These are phyloP conservation scores for Orthonevra nobilis DNA, from an alignment of 2,888 invertebrate genomes.

Conservation along the genomic window DNA sequence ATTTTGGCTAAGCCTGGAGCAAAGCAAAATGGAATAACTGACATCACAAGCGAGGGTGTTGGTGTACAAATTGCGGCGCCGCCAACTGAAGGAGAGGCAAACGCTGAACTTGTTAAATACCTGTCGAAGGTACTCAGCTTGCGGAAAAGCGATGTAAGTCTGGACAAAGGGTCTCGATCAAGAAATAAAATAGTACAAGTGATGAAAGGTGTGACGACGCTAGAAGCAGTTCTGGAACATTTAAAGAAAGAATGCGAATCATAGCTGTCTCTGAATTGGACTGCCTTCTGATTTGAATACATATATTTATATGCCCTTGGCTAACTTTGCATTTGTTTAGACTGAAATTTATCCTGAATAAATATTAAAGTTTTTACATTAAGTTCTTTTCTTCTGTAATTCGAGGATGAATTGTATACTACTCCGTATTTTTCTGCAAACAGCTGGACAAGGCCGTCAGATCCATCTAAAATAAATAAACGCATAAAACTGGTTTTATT, in stretches of 20 bases:
- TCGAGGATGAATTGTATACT: no score
- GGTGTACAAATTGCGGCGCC: slow-evolving; percentile 90
- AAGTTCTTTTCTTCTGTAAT: no score
- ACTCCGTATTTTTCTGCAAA: neutral
- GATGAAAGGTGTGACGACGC: slow-evolving; percentile 79
- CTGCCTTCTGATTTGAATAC: neutral
- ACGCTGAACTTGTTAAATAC: slow-evolving; percentile 87
- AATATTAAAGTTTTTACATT: neutral
- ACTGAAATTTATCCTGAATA: slow-evolving; percentile 6
- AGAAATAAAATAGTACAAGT: slow-evolving; percentile 82
- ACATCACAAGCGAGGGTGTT: slow-evolving; percentile 84
- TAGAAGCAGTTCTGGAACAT: slow-evolving; percentile 80
- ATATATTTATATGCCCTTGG: no score
- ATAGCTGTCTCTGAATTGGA: neutral
- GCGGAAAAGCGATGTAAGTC: slow-evolving; percentile 85
- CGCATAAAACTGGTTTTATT: no score
- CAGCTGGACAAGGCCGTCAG: no score
- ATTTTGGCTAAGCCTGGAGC: slow-evolving; percentile 89
- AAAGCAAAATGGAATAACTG: slow-evolving; percentile 85
- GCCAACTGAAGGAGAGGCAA: slow-evolving; percentile 91
- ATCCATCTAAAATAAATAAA: no score
- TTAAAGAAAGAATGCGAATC: slow-evolving; percentile 76
- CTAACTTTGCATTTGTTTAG: neutral
- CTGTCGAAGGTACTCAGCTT: slow-evolving; percentile 85
- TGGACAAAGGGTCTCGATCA: slow-evolving; percentile 84